A percentile compares a stretch with the other conserved stretches of the same genome.
These are phyloP conservation scores for Leptodactylus fallax DNA, from an alignment of 2,797 vertebrate genomes.

Conservation along the genomic window DNA sequence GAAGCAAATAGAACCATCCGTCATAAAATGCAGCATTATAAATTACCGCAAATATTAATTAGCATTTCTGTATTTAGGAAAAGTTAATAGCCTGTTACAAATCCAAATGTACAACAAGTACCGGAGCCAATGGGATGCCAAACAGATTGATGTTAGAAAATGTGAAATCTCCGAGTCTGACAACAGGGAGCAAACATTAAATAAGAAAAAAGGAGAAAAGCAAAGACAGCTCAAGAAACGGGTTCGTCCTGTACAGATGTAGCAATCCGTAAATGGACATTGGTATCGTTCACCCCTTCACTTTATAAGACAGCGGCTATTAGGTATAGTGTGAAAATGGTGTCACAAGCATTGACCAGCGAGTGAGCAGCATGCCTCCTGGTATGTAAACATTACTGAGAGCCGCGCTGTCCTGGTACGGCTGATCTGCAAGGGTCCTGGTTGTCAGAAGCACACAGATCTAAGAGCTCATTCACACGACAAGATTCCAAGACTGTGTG, in stretches of 20 bases:
- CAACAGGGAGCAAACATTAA: slow-evolving; percentile 12
- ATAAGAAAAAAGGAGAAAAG: not conserved
- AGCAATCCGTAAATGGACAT: too few species aligned
- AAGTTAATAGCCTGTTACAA: slow-evolving; percentile 53
- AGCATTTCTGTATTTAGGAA: slow-evolving; percentile 36
- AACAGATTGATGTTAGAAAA: not conserved
- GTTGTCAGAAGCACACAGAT: too few species aligned
- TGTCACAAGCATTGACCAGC: too few species aligned
- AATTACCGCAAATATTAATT: slow-evolving; percentile 47
- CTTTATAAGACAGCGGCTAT: too few species aligned
- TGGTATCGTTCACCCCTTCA: too few species aligned
- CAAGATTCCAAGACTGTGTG: too few species aligned
- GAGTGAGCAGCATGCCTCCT: too few species aligned
- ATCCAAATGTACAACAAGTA: slow-evolving; percentile 34
- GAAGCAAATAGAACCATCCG: not conserved
- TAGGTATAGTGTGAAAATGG: too few species aligned
- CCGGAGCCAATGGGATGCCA: not conserved
- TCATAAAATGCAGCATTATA: slow-evolving; percentile 10
- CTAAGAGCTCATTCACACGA: too few species aligned
- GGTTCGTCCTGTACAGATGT: not conserved
- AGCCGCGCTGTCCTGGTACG: too few species aligned
- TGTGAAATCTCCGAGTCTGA: not conserved
- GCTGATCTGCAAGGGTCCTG: too few species aligned
- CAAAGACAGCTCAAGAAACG: not conserved
- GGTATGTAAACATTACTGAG: too few species aligned